A percentile compares a stretch with the other conserved stretches of the same genome.
Conservation (phyloP, 2,113 vertebrate genomes). For the Otolemur garnettii region DNA sequence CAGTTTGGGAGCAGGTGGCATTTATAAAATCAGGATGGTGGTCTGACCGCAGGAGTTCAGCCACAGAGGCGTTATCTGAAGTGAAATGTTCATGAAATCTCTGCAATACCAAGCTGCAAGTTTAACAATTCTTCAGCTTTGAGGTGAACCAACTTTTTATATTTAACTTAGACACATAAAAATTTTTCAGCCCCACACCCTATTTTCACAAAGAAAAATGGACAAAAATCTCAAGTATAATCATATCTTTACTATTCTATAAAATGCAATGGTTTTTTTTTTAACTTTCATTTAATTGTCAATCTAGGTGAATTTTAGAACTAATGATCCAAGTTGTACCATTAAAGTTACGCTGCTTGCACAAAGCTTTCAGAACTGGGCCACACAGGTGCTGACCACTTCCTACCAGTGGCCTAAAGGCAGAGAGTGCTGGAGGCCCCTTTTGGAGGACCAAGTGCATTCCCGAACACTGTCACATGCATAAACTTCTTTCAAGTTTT, state of each 20-base stretch:
- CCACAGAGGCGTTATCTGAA: constrained; percentile 69
- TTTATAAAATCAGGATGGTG: constrained; percentile 73
- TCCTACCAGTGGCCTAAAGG: not conserved
- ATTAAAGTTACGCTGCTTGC: not conserved
- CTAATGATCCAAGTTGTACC: not conserved
- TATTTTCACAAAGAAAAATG: constrained; percentile 70
- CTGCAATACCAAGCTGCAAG: constrained; percentile 58
- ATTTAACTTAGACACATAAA: constrained; percentile 41
- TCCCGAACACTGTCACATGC: not conserved
- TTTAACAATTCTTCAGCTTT: constrained; percentile 53
- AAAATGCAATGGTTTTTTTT: not conserved
- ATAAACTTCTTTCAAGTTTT: not conserved
- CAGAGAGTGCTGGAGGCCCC: not conserved
- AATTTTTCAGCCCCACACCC: not conserved
- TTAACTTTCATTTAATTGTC: not conserved
- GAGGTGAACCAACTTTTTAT: constrained; percentile 62
- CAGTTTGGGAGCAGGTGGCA: constrained; percentile 66
- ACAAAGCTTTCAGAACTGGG: constrained; percentile 67
- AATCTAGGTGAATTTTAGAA: not conserved
- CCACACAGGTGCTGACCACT: not conserved
- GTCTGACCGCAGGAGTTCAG: constrained; percentile 68
- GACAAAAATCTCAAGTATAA: constrained; percentile 54
- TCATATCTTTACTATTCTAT: not conserved
- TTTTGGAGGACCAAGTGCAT: accelerated
- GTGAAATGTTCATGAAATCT: constrained; percentile 71